phyloP scores from a whole-genome alignment of 2,113 vertebrate genomes.

The Strix uralensis region DNA sequence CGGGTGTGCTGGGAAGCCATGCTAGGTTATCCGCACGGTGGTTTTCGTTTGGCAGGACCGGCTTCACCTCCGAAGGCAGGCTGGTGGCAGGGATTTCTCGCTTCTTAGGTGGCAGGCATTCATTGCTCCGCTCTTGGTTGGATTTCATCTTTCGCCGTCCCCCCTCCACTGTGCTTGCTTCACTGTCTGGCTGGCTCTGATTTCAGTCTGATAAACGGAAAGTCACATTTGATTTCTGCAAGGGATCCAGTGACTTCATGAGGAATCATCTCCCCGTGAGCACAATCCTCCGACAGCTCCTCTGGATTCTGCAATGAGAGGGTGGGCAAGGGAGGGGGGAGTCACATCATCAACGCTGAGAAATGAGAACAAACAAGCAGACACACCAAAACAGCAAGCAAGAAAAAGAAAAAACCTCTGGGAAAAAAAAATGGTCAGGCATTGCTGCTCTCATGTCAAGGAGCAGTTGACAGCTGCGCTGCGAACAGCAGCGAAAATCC shows the following conservation, averaged over 20 bases:
- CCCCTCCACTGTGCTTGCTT: slow-evolving; percentile 80
- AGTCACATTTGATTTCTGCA: slow-evolving; percentile 90
- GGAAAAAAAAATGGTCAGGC: not conserved
- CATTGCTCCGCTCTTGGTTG: slow-evolving; percentile 97
- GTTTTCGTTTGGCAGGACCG: slow-evolving; percentile 81
- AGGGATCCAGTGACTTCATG: slow-evolving; percentile 92
- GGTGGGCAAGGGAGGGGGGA: not conserved
- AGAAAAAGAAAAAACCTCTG: not conserved
- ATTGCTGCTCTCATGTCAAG: not conserved
- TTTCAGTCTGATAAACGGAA: slow-evolving; percentile 84
- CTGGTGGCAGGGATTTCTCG: slow-evolving; percentile 91
- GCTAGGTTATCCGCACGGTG: slow-evolving; percentile 87
- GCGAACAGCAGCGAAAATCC: not conserved
- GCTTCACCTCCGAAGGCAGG: slow-evolving; percentile 86
- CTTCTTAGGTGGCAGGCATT: slow-evolving; percentile 98
- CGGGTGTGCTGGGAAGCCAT: slow-evolving; percentile 84
- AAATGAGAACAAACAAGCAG: not conserved
- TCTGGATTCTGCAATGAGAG: slow-evolving; percentile 74
- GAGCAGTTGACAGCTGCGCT: not conserved
- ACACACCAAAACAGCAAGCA: not conserved
- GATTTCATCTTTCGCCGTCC: slow-evolving; percentile 94
- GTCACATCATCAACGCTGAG: not conserved
- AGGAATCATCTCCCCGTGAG: slow-evolving; percentile 96
- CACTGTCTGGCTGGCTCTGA: slow-evolving; percentile 80
- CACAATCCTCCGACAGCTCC: slow-evolving; percentile 75